These are phyloP conservation scores for Holacanthella duospinosa DNA, from an alignment of 2,888 invertebrate genomes.

Conservation along the genomic window DNA sequence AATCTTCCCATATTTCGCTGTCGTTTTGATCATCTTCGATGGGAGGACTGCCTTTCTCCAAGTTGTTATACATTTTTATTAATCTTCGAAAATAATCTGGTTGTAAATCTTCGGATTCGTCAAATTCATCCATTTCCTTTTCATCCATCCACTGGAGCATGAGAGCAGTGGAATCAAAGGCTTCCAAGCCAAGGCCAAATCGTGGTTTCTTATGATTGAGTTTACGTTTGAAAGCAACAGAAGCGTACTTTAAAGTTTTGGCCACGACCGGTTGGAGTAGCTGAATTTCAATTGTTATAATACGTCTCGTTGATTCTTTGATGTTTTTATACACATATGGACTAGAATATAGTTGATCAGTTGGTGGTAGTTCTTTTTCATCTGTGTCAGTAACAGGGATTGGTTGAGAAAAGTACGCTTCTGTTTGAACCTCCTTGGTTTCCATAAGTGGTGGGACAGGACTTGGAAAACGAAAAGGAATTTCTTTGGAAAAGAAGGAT, in stretches of 20 bases:
- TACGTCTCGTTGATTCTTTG: neutral
- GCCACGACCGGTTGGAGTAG: neutral
- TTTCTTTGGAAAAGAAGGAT: slow-evolving; percentile 13
- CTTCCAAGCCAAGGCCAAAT: slow-evolving; percentile 1
- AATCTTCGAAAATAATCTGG: neutral
- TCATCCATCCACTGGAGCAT: slow-evolving; percentile 7
- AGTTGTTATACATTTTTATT: neutral
- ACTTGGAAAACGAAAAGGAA: slow-evolving; percentile 10
- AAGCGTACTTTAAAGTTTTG: neutral
- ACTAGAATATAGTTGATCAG: neutral
- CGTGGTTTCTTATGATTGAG: neutral
- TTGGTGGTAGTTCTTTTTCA: neutral
- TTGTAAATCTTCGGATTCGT: neutral
- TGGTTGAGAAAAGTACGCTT: neutral
- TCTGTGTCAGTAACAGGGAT: neutral
- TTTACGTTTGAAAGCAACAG: neutral
- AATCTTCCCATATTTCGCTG: neutral
- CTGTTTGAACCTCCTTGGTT: neutral
- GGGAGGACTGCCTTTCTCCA: neutral
- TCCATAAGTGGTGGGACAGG: neutral
- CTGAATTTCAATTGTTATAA: neutral
- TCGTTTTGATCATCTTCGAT: neutral
- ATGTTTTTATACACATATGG: neutral
- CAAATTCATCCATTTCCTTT: slow-evolving; percentile 9
- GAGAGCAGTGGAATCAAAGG: neutral